phyloP scores from a whole-genome alignment of 2,113 vertebrate genomes.

The Lipotes vexillifer region DNA sequence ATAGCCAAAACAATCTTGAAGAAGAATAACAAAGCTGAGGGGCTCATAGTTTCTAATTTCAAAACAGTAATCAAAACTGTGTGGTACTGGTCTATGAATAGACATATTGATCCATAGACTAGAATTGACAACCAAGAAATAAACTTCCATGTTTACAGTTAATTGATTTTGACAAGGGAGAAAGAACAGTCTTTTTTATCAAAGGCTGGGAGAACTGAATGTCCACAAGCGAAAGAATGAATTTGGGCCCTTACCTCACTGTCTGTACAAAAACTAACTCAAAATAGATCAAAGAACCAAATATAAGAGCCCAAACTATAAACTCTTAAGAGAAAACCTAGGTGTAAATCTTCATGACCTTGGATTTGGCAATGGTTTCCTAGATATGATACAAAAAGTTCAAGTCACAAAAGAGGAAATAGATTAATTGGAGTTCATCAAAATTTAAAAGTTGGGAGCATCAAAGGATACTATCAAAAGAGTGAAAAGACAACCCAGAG shows the following conservation, averaged over 20 bases:
- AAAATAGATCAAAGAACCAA: neutral
- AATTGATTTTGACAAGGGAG: neutral
- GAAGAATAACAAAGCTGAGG: neutral
- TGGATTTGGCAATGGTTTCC: neutral
- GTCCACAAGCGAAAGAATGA: neutral
- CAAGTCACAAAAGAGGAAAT: neutral
- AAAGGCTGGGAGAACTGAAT: neutral
- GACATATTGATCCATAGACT: neutral
- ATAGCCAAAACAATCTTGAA: neutral
- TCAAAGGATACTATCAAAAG: neutral
- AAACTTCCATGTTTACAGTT: neutral
- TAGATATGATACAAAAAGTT: neutral
- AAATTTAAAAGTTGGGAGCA: neutral
- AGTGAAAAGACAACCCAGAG: neutral
- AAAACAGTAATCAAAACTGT: neutral
- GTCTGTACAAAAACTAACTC: neutral
- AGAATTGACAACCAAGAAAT: neutral
- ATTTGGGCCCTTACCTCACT: neutral
- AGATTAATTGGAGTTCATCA: neutral
- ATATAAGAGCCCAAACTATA: neutral
- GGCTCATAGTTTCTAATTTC: neutral
- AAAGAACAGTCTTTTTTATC: neutral
- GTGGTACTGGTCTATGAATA: neutral
- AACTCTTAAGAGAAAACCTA: neutral
- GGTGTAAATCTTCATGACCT: neutral